phyloP scores from a whole-genome alignment of 92 coral and sea anemone species.

The Epizoanthus stellaris region DNA sequence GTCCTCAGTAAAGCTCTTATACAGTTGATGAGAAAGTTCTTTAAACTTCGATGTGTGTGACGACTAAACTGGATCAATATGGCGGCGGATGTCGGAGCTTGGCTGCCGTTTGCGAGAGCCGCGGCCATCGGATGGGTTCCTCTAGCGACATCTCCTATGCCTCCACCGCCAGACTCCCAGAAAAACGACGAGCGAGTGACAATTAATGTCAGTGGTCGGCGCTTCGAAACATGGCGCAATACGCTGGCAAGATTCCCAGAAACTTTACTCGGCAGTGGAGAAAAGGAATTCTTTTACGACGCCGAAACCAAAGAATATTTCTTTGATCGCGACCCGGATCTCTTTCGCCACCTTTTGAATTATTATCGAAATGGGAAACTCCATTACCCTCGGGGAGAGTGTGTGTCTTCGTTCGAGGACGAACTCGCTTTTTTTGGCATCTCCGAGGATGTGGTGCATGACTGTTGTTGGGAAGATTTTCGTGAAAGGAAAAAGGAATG shows the following conservation, averaged over 20 bases:
- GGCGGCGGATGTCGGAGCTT: constrained; percentile 99
- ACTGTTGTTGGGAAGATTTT: constrained; percentile 99
- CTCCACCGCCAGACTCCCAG: constrained; percentile 96
- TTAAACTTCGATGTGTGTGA: constrained; percentile 39
- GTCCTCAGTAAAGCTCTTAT: constrained; percentile 18
- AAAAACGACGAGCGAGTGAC: constrained; percentile 95
- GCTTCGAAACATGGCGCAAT: constrained; percentile 99
- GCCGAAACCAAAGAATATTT: constrained; percentile 96
- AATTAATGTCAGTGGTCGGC: constrained; percentile 98
- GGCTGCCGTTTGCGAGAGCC: constrained; percentile 99
- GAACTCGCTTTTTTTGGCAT: constrained; percentile 97
- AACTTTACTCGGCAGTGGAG: constrained; percentile 97
- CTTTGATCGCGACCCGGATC: constrained; percentile 96
- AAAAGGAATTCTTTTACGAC: constrained; percentile 96
- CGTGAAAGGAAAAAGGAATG: constrained; percentile 97
- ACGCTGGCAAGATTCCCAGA: constrained; percentile 98
- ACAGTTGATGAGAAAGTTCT: constrained; percentile 47
- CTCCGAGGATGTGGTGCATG: constrained; percentile 98
- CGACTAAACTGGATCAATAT: constrained; percentile 55
- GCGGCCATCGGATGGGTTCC: constrained; percentile 99
- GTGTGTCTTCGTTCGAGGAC: constrained; percentile 93
- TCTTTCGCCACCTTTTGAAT: constrained; percentile 95
- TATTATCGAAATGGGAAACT: constrained; percentile 98
- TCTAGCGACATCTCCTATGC: constrained; percentile 98
- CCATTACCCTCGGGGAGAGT: constrained; percentile 93